Evolutionary conservation across 2,797 vertebrate genomes (phyloP).

Genomic region (Avahi laniger): DNA sequence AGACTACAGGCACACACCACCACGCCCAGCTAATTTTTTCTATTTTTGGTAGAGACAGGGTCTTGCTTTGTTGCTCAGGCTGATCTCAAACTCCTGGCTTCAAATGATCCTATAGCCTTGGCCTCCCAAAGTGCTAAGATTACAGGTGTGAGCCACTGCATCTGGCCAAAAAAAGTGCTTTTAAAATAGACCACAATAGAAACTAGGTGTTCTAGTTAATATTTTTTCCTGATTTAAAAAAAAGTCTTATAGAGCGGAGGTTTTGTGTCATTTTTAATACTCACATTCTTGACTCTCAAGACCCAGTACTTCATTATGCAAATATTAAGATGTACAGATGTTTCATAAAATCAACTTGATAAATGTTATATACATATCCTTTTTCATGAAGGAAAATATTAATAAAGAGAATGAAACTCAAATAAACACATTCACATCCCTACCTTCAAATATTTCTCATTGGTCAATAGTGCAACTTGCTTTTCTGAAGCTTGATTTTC

Average conservation of each 20-base stretch:
- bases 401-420: conserved; percentile 9
- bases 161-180: conserved; percentile 1
- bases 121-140: neutral
- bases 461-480: conserved; percentile 88
- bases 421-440: conserved; percentile 38
- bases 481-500: conserved; percentile 89
- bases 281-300: conserved; percentile 7
- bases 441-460: conserved; percentile 92
- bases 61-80: neutral
- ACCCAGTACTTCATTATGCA: neutral
- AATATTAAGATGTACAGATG: neutral
- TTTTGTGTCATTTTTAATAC: conserved; percentile 3
- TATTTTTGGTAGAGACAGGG: neutral
- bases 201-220: neutral
- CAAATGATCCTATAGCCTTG: neutral
- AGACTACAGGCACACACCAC: neutral
- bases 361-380: neutral
- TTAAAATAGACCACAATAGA: conserved; percentile 23
- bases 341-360: conserved; percentile 32
- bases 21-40: neutral
- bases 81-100: neutral
- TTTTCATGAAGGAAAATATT: neutral
- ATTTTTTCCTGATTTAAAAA: conserved; percentile 29
- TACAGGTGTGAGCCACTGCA: neutral
- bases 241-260: neutral